phyloP scores from a whole-genome alignment of 1,140 invertebrate species.

The Drosophila ananassae region DNA sequence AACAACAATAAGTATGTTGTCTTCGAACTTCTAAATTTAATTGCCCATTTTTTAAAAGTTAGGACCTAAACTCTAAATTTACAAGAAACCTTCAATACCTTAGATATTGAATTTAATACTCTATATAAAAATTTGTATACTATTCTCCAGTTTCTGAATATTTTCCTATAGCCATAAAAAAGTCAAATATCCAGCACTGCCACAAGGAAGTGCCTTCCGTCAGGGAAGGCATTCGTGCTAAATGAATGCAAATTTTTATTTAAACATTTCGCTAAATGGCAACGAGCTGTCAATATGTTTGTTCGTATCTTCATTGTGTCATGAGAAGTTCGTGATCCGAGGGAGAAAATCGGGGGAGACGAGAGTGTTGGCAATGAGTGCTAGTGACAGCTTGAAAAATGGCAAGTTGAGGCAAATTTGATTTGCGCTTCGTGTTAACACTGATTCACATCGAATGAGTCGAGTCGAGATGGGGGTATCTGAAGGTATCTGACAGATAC shows the following conservation, averaged over 20 bases:
- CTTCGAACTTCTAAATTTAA: too few relatives aligned
- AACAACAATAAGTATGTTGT: too few relatives aligned
- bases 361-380: conserved; percentile 42
- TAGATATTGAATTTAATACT: not conserved
- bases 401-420: conserved; percentile 57
- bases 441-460: conserved; percentile 47
- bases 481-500: conserved; percentile 5
- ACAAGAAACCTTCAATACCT: too few relatives aligned
- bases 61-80: too few relatives aligned
- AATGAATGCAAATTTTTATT: conserved; percentile 82
- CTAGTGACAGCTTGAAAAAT: conserved; percentile 72
- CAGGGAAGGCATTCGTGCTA: conserved; percentile 27
- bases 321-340: conserved; percentile 34
- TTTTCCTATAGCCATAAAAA: not conserved
- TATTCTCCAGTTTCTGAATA: not conserved
- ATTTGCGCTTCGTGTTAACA: conserved; percentile 45
- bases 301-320: conserved; percentile 70
- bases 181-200: not conserved
- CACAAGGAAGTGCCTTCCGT: not conserved
- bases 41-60: too few relatives aligned
- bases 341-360: not conserved
- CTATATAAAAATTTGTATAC: not conserved
- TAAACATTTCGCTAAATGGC: conserved; percentile 77
- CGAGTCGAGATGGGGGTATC: too few relatives aligned
- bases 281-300: conserved; percentile 81